phyloP scores from a whole-genome alignment of 1,140 invertebrate genomes.

The Bombus soroeensis region DNA sequence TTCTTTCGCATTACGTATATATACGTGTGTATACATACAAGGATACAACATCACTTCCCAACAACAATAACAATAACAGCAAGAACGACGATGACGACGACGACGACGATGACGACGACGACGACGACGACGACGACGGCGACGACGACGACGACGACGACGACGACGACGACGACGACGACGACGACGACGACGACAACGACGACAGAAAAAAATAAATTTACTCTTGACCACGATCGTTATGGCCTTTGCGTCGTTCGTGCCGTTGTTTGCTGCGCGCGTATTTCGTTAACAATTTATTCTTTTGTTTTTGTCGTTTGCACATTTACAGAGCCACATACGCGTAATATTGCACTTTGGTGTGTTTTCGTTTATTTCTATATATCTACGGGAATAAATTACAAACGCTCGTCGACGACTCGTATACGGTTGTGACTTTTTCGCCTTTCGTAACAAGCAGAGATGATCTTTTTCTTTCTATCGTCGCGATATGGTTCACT shows the following conservation, averaged over 20 bases:
- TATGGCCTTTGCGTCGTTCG: constrained; percentile 22
- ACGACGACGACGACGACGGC: too few relatives aligned
- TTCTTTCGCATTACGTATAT: not conserved
- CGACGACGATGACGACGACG: too few relatives aligned
- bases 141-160: too few relatives aligned
- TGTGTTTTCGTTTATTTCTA: constrained; percentile 64
- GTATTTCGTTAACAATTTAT: constrained; percentile 38
- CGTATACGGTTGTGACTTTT: not conserved
- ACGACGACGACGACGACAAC: too few relatives aligned
- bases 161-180: too few relatives aligned
- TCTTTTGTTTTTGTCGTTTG: constrained; percentile 28
- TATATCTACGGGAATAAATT: constrained; percentile 6
- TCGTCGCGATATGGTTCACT: not conserved
- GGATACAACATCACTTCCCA: constrained; percentile 23
- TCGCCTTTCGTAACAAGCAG: not conserved
- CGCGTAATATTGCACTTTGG: constrained; percentile 77
- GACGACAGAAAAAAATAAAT: too few relatives aligned
- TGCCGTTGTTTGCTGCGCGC: constrained; percentile 28
- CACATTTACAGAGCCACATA: constrained; percentile 40
- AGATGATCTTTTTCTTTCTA: not conserved
- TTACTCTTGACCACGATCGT: not conserved
- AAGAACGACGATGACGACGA: not conserved
- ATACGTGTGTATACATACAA: not conserved
- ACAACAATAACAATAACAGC: not conserved
- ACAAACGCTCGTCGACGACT: constrained; percentile 7